Evolutionary conservation across 2,113 vertebrate species (phyloP).

Genomic region (Otis tarda): DNA sequence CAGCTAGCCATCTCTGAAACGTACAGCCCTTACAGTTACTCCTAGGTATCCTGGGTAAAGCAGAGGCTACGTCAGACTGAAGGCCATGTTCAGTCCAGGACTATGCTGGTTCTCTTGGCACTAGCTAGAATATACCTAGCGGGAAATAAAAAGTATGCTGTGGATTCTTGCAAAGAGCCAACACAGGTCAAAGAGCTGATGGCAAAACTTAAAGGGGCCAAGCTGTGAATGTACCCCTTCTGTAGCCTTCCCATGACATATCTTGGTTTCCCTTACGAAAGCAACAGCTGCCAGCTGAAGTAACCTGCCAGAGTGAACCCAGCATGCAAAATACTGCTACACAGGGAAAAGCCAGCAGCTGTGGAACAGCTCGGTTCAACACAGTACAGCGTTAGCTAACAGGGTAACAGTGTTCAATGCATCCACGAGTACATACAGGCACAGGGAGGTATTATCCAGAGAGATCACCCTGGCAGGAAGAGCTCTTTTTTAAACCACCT

Average conservation of each 20-base stretch:
- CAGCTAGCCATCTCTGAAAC: slow-evolving; percentile 80
- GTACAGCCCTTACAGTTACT: slow-evolving; percentile 52
- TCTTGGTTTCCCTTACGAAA: not conserved
- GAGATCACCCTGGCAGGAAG: not conserved
- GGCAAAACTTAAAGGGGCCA: not conserved
- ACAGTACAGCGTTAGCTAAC: not conserved
- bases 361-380: not conserved
- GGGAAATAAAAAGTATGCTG: not conserved
- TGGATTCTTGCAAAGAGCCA: slow-evolving; percentile 7
- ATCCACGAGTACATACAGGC: not conserved
- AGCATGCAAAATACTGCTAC: not conserved
- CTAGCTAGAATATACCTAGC: slow-evolving; percentile 24
- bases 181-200: not conserved
- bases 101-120: not conserved
- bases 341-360: not conserved
- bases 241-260: not conserved
- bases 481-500: not conserved
- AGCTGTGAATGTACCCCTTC: not conserved
- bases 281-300: not conserved
- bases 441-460: not conserved
- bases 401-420: not conserved
- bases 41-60: slow-evolving; percentile 7
- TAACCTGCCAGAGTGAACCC: not conserved
- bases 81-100: slow-evolving; percentile 12
- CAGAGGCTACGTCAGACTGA: slow-evolving; percentile 24